Evolutionary conservation across 2,797 vertebrate species (phyloP).

Genomic region (Gallinago stenura): DNA sequence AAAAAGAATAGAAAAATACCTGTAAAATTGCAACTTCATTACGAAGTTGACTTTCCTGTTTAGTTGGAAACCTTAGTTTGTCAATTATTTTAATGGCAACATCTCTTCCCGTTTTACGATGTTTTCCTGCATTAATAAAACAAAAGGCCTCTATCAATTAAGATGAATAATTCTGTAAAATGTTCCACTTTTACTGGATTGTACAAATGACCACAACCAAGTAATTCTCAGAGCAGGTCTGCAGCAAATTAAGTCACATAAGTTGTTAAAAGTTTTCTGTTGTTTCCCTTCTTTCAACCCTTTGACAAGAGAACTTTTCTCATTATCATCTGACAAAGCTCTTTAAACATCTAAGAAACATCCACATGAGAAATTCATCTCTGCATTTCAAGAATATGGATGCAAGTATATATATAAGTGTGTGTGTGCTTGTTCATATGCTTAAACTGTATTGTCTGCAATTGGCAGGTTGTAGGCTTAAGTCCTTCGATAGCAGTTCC

Average conservation of each 20-base stretch:
- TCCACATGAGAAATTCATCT: background rate
- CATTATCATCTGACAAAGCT: background rate
- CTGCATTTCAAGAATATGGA: background rate
- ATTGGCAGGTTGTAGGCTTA: background rate
- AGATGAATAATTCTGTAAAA: constrained; percentile 3
- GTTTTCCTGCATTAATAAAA: constrained; percentile 87
- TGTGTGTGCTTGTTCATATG: background rate
- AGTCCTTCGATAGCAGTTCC: background rate
- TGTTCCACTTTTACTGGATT: background rate
- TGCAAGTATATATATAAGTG: background rate
- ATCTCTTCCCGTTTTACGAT: constrained; percentile 95
- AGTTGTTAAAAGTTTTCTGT: background rate
- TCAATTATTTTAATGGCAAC: constrained; percentile 99
- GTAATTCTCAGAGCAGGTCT: background rate
- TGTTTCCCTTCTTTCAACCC: background rate
- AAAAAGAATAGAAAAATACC: constrained; percentile 80
- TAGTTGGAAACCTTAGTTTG: constrained; percentile 96
- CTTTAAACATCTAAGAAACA: background rate
- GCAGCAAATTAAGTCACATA: background rate
- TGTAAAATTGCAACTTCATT: constrained; percentile 98
- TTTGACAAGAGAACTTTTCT: background rate
- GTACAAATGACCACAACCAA: background rate
- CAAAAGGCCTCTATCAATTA: constrained; percentile 19
- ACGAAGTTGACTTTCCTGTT: constrained; percentile 96
- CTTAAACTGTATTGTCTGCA: background rate